Conservation (phyloP, 2,888 invertebrate genomes). For the Drosophila hawaiiensis region DNA sequence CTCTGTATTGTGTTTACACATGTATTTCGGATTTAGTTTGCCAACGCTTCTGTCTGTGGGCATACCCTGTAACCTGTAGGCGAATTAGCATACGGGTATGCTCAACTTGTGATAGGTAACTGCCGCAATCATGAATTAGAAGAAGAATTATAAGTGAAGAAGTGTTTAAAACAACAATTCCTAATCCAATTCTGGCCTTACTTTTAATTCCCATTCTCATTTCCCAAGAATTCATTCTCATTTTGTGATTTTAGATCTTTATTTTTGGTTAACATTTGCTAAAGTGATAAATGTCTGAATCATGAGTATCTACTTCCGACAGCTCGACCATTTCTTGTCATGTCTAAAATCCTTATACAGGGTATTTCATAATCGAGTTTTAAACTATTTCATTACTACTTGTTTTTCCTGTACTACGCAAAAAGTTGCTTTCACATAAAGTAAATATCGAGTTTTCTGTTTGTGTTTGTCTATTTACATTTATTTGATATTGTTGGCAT, state of each 20-base stretch:
- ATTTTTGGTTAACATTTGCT: neutral
- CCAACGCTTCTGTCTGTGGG: slow-evolving; percentile 1
- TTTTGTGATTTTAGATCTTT: neutral
- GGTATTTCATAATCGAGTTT: neutral
- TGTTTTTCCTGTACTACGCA: slow-evolving; percentile 38
- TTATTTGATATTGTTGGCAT: slow-evolving; percentile 1
- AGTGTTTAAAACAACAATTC: neutral
- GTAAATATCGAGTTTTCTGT: slow-evolving; percentile 16
- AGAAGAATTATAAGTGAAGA: neutral
- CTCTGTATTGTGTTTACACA: slow-evolving; percentile 66
- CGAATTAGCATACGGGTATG: neutral
- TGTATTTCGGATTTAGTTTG: slow-evolving; percentile 70
- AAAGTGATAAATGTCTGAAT: rapidly evolving
- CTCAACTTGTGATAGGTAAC: neutral
- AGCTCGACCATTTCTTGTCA: no score
- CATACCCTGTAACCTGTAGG: neutral
- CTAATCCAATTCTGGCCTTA: neutral
- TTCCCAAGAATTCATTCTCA: neutral
- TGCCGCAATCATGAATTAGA: neutral
- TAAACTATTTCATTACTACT: neutral
- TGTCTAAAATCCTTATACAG: neutral
- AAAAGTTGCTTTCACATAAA: slow-evolving; percentile 22
- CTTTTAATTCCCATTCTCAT: rapidly evolving
- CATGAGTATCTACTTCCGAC: no score
- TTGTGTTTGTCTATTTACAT: slow-evolving; percentile 21